These are phyloP conservation scores for Alauda arvensis DNA, from an alignment of 2,797 vertebrate species.

Conservation along the genomic window DNA sequence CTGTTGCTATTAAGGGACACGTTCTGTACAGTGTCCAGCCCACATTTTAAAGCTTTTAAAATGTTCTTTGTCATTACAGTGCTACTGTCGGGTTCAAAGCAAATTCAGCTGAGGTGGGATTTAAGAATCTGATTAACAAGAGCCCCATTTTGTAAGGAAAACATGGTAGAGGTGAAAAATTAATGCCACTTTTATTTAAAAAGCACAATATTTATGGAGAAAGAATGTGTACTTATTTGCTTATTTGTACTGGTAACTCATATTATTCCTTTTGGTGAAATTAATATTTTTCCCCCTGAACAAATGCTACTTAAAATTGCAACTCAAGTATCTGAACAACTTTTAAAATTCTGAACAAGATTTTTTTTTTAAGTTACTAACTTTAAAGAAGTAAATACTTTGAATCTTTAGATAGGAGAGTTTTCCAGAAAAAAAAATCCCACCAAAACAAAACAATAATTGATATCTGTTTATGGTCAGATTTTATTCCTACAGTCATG, in stretches of 20 bases:
- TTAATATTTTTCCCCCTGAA: not conserved
- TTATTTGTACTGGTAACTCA: not conserved
- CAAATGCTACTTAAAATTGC: not conserved
- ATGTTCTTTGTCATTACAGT: not conserved
- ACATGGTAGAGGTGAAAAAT: not conserved
- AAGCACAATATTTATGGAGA: not conserved
- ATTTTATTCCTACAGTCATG: not conserved
- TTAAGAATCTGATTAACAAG: not conserved
- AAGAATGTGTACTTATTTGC: not conserved
- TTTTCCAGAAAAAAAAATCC: not conserved
- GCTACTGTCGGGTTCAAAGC: not conserved
- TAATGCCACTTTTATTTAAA: not conserved
- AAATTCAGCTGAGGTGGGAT: not conserved
- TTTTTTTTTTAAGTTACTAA: not conserved
- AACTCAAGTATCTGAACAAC: not conserved
- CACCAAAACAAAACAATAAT: not conserved
- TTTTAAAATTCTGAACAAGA: not conserved
- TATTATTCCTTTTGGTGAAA: not conserved
- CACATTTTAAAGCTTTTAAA: not conserved
- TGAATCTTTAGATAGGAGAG: not conserved
- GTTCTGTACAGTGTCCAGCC: not conserved
- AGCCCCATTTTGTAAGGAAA: not conserved
- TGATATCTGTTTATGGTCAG: not conserved
- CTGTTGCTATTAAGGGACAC: not conserved
- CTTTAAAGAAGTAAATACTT: not conserved